phyloP scores from a whole-genome alignment of 2,888 invertebrate genomes.

The Congeria kusceri region DNA sequence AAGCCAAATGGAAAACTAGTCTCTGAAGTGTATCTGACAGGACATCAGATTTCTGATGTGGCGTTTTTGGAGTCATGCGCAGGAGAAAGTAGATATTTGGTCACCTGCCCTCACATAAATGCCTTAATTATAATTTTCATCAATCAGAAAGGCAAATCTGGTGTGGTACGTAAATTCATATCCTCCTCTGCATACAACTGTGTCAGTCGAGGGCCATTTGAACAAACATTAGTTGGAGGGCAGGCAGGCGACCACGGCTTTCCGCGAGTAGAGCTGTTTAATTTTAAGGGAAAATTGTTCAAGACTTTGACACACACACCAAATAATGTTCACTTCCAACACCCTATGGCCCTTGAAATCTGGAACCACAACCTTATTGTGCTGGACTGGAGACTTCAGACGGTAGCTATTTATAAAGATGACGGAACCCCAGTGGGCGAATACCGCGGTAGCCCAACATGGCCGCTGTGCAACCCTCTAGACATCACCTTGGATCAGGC shows the following conservation, averaged over 20 bases:
- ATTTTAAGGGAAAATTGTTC: conserved; percentile 30
- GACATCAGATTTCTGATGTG: conserved; percentile 49
- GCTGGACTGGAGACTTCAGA: conserved; percentile 47
- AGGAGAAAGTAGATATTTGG: conserved; percentile 44
- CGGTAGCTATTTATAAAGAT: conserved; percentile 39
- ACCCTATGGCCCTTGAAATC: conserved; percentile 46
- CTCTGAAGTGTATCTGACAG: conserved; percentile 38
- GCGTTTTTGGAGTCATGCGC: conserved; percentile 43
- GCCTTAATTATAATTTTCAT: conserved; percentile 42
- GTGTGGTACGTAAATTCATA: conserved; percentile 32
- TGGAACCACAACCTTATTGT: conserved; percentile 37
- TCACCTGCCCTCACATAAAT: conserved; percentile 37
- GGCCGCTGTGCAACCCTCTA: conserved; percentile 41
- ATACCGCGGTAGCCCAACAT: conserved; percentile 42
- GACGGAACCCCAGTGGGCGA: conserved; percentile 44
- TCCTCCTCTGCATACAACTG: conserved; percentile 29
- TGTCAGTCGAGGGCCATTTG: conserved; percentile 46
- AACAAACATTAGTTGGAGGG: conserved; percentile 49
- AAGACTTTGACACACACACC: conserved; percentile 30
- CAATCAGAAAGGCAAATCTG: not conserved
- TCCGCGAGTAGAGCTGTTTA: conserved; percentile 44
- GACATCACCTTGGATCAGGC: conserved; percentile 47
- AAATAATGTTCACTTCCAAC: conserved; percentile 13
- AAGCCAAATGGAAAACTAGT: conserved; percentile 26
- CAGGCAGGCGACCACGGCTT: conserved; percentile 8